Percentiles rank a stretch among this genome's conserved stretches.
Conservation (phyloP, 2,797 vertebrate species). For the Darevskia mixta region DNA sequence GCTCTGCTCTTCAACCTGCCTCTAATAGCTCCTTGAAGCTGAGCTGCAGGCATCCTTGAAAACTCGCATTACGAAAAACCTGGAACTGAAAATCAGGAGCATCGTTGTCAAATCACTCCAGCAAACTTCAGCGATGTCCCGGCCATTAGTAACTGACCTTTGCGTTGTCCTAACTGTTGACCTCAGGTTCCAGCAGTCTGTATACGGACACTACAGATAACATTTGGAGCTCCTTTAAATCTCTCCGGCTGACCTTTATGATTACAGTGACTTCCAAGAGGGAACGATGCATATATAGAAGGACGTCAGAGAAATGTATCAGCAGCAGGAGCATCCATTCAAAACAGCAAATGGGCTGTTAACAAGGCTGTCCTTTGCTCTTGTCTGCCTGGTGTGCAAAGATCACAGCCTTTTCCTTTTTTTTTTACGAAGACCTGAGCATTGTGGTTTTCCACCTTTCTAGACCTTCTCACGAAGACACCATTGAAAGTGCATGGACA, state of each 20-base stretch:
- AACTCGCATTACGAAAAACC: constrained; percentile 7
- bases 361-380: background rate
- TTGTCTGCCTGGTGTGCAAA: background rate
- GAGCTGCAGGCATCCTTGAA: constrained; percentile 22
- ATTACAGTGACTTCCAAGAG: constrained; percentile 11
- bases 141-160: constrained; percentile 1
- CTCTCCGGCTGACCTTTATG: background rate
- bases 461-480: background rate
- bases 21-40: constrained; percentile 9
- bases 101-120: constrained; percentile 8
- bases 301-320: background rate
- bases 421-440: background rate
- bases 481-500: background rate
- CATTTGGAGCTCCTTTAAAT: background rate
- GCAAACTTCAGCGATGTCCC: background rate
- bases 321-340: rapidly evolving
- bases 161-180: background rate
- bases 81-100: background rate
- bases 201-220: background rate
- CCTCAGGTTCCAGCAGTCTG: background rate
- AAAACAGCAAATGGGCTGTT: background rate
- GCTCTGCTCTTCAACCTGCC: constrained; percentile 11
- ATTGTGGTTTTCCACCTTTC: background rate
- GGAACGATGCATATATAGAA: background rate
- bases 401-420: background rate